Evolutionary conservation across 1,140 invertebrate genomes (phyloP).

Genomic region (Colletes gigas): DNA sequence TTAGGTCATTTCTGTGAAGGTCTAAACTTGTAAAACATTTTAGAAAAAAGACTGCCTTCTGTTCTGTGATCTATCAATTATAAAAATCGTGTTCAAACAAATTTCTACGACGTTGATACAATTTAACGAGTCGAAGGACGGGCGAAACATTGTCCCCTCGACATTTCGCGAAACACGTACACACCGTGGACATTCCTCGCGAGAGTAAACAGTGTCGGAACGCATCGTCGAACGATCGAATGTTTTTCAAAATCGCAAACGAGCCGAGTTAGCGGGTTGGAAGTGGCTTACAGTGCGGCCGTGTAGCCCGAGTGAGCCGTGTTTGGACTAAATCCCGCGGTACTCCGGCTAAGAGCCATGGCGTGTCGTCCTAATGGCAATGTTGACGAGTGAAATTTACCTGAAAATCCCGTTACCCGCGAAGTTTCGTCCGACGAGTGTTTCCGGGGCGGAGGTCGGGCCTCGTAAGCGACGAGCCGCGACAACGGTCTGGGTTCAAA

Average conservation of each 20-base stretch:
- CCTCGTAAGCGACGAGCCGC: slow-evolving; percentile 16
- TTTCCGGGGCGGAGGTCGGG: slow-evolving; percentile 36
- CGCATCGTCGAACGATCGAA: neutral
- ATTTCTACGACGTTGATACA: no score
- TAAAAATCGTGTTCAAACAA: no score
- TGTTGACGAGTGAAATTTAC: slow-evolving; percentile 66
- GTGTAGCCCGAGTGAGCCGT: slow-evolving; percentile 22
- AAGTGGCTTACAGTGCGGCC: slow-evolving; percentile 39
- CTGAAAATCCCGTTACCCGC: slow-evolving; percentile 69
- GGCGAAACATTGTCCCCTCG: no score
- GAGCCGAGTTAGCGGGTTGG: neutral
- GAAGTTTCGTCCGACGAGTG: slow-evolving; percentile 63
- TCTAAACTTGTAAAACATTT: no score
- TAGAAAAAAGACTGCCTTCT: no score
- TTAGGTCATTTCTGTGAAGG: neutral
- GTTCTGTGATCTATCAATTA: no score
- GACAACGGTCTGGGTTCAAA: slow-evolving; percentile 32
- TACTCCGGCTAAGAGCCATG: slow-evolving; percentile 68
- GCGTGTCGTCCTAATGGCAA: slow-evolving; percentile 70
- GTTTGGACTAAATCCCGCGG: slow-evolving; percentile 48
- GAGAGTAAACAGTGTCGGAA: neutral
- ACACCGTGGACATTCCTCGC: neutral
- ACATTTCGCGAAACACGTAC: no score
- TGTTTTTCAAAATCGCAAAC: slow-evolving; percentile 16
- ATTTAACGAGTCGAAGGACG: no score